A percentile compares a stretch with the other conserved stretches of the same genome.
These are phyloP conservation scores for Poeciliopsis infans DNA, from an alignment of 2,797 vertebrate species.

Conservation along the genomic window DNA sequence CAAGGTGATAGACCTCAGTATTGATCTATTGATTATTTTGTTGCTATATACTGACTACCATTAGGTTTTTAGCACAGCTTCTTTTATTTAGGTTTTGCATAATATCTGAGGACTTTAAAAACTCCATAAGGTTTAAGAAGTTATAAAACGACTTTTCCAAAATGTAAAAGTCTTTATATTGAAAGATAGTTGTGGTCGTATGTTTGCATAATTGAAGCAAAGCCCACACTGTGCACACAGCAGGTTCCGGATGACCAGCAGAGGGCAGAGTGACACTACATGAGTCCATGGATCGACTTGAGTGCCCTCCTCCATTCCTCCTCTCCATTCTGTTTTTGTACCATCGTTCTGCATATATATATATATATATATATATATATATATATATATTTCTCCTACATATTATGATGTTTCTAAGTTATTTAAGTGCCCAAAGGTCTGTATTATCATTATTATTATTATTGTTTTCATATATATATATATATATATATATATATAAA, in stretches of 20 bases:
- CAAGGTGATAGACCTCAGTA: no score
- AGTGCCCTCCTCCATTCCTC: neutral
- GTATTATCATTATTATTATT: no score
- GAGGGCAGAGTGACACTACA: neutral
- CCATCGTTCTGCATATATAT: constrained; percentile 17
- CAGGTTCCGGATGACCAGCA: neutral
- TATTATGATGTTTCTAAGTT: no score
- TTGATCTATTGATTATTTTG: neutral
- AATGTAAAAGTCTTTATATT: neutral
- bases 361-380: no score
- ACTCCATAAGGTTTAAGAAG: neutral
- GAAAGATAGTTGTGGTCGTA: neutral
- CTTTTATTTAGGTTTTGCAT: neutral
- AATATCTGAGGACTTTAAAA: neutral
- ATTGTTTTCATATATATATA: no score
- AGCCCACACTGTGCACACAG: neutral
- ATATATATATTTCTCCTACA: no score
- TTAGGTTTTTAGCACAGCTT: neutral
- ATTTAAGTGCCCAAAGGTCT: no score
- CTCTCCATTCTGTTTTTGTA: no score
- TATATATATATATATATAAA: no score
- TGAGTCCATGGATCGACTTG: neutral
- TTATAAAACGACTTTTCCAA: neutral
- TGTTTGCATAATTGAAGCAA: neutral
- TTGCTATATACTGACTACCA: neutral